Base-by-base conservation (phyloP, 2,113 vertebrate genomes). In the Archilochus colubris region DNA sequence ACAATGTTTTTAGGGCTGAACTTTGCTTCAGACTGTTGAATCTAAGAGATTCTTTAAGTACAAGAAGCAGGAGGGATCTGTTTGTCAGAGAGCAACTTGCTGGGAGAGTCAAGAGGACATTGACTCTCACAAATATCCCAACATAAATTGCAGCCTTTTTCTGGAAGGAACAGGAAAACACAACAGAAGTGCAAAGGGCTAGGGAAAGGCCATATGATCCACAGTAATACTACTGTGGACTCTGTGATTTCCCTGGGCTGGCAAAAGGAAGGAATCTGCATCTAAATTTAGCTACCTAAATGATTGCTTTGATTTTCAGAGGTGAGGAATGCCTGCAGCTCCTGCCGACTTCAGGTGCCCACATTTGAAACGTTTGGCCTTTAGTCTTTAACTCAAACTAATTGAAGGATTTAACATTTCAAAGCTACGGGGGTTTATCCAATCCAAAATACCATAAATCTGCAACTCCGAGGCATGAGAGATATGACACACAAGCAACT, bases 321-420 rank as follows among this genome's bases (percentile, higher is more conserved):
- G 51, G 69, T 63, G 66, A 72, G 55, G 82, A 96, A 92, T 62
- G 69, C 82, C 91, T 83, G 73, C 51, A 91, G 81, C 83, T 91
- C 83, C 86, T 69, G 79, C 83, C 64, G 4, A 73, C 89, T 91
- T 96, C 93, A 88, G 86, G 70, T 91, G 53, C 44, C 89, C 91
- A 92, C 31, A 54, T 79, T 88, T 89, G 93, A 97, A 96, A 90
- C 62, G 64, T 90, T 72, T 96, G 94, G 95, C 93, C 95, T 97
- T 96, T 91, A 76, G 76, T 95, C 82, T 95, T 88, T 89, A 94
- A 78, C 82, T 89, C 28, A 28, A 89, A 85, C 73, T 95, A 85
- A 95, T 77, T 94, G 95, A 94, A 93, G 91, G 88, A 81, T 94
- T 94, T 96, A 94, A 83, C 81, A 89, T 96, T 93, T 96, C 91